Conservation (phyloP, 2,797 vertebrate genomes). For the Micromesistius poutassou region DNA sequence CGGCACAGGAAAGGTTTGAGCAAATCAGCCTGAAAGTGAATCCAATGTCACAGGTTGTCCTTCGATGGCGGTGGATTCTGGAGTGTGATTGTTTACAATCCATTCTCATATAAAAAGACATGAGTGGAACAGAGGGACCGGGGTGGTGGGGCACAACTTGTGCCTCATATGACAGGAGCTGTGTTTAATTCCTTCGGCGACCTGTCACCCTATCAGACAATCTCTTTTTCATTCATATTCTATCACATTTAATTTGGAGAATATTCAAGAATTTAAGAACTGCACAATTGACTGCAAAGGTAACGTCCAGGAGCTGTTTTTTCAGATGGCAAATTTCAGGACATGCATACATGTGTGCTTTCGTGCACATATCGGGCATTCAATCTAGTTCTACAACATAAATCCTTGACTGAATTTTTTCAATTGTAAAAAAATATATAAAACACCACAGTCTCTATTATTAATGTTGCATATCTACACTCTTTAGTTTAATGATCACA, state of each 20-base stretch:
- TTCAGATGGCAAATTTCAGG: background rate
- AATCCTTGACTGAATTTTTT: too few species aligned
- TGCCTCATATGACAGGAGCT: background rate
- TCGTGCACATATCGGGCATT: background rate
- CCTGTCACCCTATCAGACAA: background rate
- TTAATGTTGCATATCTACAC: background rate
- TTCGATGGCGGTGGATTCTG: background rate
- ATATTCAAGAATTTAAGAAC: background rate
- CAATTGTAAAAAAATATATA: background rate
- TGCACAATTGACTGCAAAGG: background rate
- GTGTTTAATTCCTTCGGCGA: background rate
- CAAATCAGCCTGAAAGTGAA: background rate
- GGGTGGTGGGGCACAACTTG: background rate
- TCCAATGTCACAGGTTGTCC: background rate
- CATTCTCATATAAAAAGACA: background rate
- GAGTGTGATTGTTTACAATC: background rate
- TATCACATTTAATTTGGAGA: background rate
- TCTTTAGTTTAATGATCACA: background rate
- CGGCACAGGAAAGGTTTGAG: background rate
- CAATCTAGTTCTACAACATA: background rate
- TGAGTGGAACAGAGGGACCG: background rate
- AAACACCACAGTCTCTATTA: background rate
- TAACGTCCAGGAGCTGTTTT: background rate
- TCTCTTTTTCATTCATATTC: slow-evolving; percentile 2
- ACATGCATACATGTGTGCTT: background rate